Percentiles rank a stretch among this genome's conserved stretches.
Conservation (phyloP, 2,113 vertebrate species). For the Podarcis muralis region DNA sequence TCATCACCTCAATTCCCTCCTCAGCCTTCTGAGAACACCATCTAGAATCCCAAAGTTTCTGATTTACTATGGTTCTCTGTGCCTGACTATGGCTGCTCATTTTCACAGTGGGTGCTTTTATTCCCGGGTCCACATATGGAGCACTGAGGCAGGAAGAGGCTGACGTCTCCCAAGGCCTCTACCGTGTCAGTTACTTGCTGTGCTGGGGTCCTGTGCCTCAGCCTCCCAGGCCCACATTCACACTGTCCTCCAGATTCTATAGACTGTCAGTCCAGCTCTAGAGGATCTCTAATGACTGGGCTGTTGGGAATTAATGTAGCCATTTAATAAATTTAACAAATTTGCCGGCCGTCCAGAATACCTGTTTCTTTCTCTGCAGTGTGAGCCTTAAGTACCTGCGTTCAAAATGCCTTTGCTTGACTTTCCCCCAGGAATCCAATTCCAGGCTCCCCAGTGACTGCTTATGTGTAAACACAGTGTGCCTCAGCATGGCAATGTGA, state of each 20-base stretch:
- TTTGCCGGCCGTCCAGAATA: background rate
- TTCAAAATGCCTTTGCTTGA: constrained; percentile 50
- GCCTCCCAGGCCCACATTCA: background rate
- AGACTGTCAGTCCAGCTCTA: background rate
- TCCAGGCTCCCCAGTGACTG: constrained; percentile 49
- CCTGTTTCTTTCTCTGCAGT: constrained; percentile 7
- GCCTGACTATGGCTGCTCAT: background rate
- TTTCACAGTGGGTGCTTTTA: background rate
- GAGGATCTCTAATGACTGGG: background rate
- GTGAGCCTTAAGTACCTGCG: constrained; percentile 50
- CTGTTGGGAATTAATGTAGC: background rate
- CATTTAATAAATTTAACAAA: background rate
- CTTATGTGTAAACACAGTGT: constrained; percentile 60
- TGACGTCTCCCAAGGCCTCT: background rate
- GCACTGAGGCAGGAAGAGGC: background rate
- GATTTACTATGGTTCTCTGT: background rate
- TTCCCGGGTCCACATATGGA: background rate
- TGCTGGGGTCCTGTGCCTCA: background rate
- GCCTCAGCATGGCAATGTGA: constrained; percentile 44
- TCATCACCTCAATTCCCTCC: background rate
- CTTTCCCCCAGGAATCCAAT: constrained; percentile 60
- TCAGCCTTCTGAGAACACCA: background rate
- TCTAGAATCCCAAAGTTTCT: no score
- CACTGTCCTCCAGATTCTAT: background rate
- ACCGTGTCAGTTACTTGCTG: background rate